phyloP scores from a whole-genome alignment of 1,140 invertebrate genomes.

The Drosophila kohkoa region DNA sequence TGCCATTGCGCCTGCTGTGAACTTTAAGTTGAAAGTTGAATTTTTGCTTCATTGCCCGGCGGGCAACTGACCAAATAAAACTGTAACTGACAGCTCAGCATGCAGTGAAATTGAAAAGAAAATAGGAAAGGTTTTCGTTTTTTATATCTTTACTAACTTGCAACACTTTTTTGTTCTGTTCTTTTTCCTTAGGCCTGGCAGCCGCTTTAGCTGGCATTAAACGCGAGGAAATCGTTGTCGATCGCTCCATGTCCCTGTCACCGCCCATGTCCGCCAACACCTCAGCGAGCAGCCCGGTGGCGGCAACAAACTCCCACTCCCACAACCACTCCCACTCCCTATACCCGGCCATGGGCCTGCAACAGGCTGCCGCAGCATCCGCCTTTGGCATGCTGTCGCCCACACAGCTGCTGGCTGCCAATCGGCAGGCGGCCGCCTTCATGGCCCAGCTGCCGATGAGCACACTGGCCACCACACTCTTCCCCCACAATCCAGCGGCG shows the following conservation, averaged over 20 bases:
- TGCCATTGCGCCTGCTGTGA: background rate
- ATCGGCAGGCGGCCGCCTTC: slow-evolving; percentile 85
- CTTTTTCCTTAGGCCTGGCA: slow-evolving; percentile 83
- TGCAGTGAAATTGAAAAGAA: background rate
- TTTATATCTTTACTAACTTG: slow-evolving; percentile 31
- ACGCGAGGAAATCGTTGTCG: slow-evolving; percentile 79
- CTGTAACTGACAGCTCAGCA: slow-evolving; percentile 47
- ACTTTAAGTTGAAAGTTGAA: slow-evolving; percentile 26
- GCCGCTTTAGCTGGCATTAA: slow-evolving; percentile 83
- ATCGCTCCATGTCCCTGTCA: slow-evolving; percentile 82
- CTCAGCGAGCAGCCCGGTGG: slow-evolving; percentile 66
- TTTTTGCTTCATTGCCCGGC: slow-evolving; percentile 5
- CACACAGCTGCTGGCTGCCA: slow-evolving; percentile 86
- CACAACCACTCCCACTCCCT: slow-evolving; percentile 53
- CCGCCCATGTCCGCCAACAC: slow-evolving; percentile 82
- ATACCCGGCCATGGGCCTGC: slow-evolving; percentile 82
- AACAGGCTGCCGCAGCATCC: slow-evolving; percentile 84
- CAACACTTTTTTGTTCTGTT: slow-evolving; percentile 14
- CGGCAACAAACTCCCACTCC: slow-evolving; percentile 32
- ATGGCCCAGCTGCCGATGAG: slow-evolving; percentile 83
- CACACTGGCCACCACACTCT: slow-evolving; percentile 81
- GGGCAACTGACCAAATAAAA: slow-evolving; percentile 35
- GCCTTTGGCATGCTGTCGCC: slow-evolving; percentile 86
- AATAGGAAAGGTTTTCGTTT: slow-evolving; percentile 6
- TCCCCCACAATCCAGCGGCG: slow-evolving; percentile 85